Conservation (phyloP, 2,113 vertebrate species). For the Pipa parva region DNA sequence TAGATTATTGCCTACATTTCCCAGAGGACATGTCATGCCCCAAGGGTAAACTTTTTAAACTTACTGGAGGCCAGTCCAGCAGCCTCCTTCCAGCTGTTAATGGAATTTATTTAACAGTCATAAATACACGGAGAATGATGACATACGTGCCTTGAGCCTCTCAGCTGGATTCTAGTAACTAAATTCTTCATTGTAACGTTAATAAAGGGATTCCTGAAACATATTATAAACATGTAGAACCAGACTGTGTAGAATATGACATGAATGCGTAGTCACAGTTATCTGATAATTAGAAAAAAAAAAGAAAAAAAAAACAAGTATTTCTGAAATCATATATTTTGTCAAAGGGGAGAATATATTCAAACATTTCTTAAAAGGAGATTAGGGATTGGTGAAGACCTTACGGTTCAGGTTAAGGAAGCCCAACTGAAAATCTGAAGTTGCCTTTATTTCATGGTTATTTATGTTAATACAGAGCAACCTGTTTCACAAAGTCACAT, state of each 20-base stretch:
- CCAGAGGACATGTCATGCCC: background rate
- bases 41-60: background rate
- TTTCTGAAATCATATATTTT: too few relatives aligned
- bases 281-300: too few relatives aligned
- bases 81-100: conserved; percentile 6
- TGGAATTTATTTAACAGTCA: background rate
- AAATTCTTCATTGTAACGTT: conserved; percentile 7
- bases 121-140: conserved; percentile 15
- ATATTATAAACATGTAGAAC: background rate
- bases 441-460: too few relatives aligned
- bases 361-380: too few relatives aligned
- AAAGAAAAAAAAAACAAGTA: too few relatives aligned
- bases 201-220: background rate
- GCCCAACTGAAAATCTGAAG: too few relatives aligned
- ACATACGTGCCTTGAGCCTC: conserved; percentile 3
- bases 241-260: background rate
- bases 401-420: too few relatives aligned
- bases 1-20: background rate
- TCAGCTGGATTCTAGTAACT: conserved; percentile 5
- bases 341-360: too few relatives aligned
- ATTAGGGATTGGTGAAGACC: too few relatives aligned
- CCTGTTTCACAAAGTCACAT: too few relatives aligned
- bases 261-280: too few relatives aligned
- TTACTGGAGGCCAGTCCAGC: conserved; percentile 1
- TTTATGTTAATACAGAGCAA: too few relatives aligned